Conservation (phyloP, 2,113 vertebrate species). For the Porphyrio hochstetteri region DNA sequence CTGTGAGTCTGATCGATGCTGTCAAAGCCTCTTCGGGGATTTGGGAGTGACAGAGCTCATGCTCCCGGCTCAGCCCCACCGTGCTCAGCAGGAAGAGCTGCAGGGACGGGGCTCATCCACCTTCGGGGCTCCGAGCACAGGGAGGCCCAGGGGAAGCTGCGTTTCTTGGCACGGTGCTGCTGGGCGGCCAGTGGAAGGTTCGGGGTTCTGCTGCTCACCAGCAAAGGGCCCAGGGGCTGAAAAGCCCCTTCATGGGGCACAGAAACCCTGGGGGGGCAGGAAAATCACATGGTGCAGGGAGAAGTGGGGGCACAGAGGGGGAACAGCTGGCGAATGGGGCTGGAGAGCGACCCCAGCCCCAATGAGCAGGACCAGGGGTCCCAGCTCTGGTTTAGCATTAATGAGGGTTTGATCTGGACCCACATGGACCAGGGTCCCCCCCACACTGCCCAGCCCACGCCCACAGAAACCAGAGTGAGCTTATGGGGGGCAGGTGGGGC, state of each 20-base stretch:
- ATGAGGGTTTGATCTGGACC: too few species aligned
- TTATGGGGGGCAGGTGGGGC: too few species aligned
- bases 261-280: too few species aligned
- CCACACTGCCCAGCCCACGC: too few species aligned
- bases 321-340: background rate
- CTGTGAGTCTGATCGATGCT: background rate
- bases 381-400: background rate
- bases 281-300: background rate
- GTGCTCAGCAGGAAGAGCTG: fast-evolving
- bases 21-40: background rate
- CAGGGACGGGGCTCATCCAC: too few species aligned
- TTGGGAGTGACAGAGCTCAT: background rate
- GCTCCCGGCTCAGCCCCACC: background rate
- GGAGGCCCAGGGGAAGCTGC: background rate
- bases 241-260: background rate
- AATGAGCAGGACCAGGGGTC: fast-evolving
- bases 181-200: background rate
- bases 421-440: too few species aligned
- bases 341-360: too few species aligned
- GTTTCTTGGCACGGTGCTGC: background rate
- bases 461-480: fast-evolving
- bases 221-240: background rate
- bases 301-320: background rate
- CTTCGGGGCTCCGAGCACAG: background rate
- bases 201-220: background rate